phyloP scores from a whole-genome alignment of 1,140 invertebrate genomes.

The Colletes gigas region DNA sequence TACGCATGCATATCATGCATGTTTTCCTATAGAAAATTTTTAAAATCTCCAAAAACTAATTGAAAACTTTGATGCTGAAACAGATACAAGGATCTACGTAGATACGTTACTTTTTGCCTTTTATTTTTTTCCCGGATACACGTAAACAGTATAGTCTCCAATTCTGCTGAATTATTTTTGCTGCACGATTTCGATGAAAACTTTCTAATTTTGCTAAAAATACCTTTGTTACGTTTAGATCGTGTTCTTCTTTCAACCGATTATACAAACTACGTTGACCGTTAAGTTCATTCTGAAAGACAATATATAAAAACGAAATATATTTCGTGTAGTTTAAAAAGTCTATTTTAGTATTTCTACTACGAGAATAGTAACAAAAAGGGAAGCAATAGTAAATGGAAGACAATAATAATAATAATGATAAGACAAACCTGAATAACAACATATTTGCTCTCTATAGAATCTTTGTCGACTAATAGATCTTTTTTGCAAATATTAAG shows the following conservation, averaged over 20 bases:
- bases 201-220: constrained; percentile 65
- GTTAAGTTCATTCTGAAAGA: constrained; percentile 55
- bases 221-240: constrained; percentile 55
- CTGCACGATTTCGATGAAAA: constrained; percentile 71
- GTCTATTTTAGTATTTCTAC: not conserved
- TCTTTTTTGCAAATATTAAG: constrained; percentile 56
- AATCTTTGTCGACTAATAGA: constrained; percentile 49
- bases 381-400: not conserved
- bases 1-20: too few relatives aligned
- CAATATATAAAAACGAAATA: not conserved
- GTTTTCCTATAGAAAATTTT: too few relatives aligned
- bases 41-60: not conserved
- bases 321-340: too few relatives aligned
- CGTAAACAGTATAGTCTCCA: constrained; percentile 70
- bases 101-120: constrained; percentile 40
- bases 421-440: constrained; percentile 49
- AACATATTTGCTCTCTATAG: constrained; percentile 40
- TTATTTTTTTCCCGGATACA: constrained; percentile 61
- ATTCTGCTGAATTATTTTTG: constrained; percentile 71
- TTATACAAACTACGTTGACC: constrained; percentile 62
- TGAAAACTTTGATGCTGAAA: not conserved
- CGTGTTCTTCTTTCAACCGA: constrained; percentile 66
- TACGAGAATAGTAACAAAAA: not conserved
- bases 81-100: not conserved
- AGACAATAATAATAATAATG: not conserved